A percentile compares a stretch with the other conserved stretches of the same genome.
Conservation (phyloP, 2,888 invertebrate genomes). For the Pollenia amentaria region DNA sequence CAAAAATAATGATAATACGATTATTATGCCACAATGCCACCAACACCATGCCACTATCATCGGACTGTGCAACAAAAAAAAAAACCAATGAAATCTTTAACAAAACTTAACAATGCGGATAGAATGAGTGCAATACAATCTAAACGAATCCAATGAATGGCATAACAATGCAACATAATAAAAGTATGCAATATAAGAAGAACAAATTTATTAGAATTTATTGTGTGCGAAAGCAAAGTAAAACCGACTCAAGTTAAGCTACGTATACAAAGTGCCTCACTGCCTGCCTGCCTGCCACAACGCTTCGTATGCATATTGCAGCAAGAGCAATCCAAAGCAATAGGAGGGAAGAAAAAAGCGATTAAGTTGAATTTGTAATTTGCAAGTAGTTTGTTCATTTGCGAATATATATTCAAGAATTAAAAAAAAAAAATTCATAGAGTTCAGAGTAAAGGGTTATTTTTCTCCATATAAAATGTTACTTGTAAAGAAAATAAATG, state of each 20-base stretch:
- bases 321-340: background rate
- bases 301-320: constrained; percentile 8
- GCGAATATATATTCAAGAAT: background rate
- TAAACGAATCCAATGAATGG: background rate
- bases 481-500: constrained; percentile 51
- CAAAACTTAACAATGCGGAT: constrained; percentile 26
- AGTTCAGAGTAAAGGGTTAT: constrained; percentile 56
- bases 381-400: constrained; percentile 66
- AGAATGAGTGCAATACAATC: background rate
- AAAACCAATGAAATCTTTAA: background rate
- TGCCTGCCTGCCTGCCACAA: too few relatives aligned
- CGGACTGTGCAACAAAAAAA: background rate
- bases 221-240: constrained; percentile 44
- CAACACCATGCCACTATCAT: constrained; percentile 20
- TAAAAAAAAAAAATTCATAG: background rate
- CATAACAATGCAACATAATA: constrained; percentile 33
- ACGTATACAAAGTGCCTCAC: background rate
- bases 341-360: constrained; percentile 20
- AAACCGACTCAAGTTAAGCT: background rate
- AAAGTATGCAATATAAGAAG: constrained; percentile 45
- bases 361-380: constrained; percentile 70
- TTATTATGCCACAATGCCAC: constrained; percentile 26
- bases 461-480: constrained; percentile 59
- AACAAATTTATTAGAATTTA: constrained; percentile 64
- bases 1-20: constrained; percentile 43